A percentile compares a stretch with the other conserved stretches of the same genome.
Evolutionary conservation across 2,888 invertebrate species (phyloP).

Genomic region (Ernsta delagoae): DNA sequence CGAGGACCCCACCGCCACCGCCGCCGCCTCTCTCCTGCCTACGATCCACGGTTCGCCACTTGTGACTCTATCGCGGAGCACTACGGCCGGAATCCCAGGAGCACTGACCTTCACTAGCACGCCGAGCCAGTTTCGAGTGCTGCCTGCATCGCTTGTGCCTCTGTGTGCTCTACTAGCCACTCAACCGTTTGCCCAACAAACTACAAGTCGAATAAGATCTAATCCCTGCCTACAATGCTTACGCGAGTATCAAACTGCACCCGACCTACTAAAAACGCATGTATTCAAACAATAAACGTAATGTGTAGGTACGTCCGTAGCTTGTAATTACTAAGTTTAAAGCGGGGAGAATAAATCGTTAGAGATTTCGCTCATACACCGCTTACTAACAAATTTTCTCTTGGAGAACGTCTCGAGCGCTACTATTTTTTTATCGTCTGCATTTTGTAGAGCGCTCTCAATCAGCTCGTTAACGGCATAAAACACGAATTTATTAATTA

Average conservation of each 20-base stretch:
- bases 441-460: slow-evolving; percentile 42
- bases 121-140: slow-evolving; percentile 57
- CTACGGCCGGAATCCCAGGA: slow-evolving; percentile 77
- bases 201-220: slow-evolving; percentile 16
- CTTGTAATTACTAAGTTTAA: slow-evolving; percentile 16
- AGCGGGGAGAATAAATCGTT: slow-evolving; percentile 24
- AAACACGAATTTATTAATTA: slow-evolving; percentile 46
- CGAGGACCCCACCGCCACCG: slow-evolving; percentile 79
- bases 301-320: background rate
- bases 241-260: slow-evolving; percentile 2
- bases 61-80: slow-evolving; percentile 74
- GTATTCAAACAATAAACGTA: slow-evolving; percentile 3
- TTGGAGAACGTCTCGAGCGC: slow-evolving; percentile 41
- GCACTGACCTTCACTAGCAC: slow-evolving; percentile 75
- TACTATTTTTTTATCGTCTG: slow-evolving; percentile 43
- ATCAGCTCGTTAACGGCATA: slow-evolving; percentile 42
- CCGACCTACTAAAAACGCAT: background rate
- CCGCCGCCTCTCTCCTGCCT: slow-evolving; percentile 74
- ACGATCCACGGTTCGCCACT: slow-evolving; percentile 68
- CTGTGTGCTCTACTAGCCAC: slow-evolving; percentile 58
- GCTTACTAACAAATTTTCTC: slow-evolving; percentile 41
- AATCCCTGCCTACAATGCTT: slow-evolving; percentile 10
- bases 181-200: slow-evolving; percentile 44
- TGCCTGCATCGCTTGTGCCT: slow-evolving; percentile 49
- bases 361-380: slow-evolving; percentile 33